Evolutionary conservation across 2,888 invertebrate genomes (phyloP), one percentile per base, ranked within the genome.

Genomic region (Leptopilina syphax): DNA sequence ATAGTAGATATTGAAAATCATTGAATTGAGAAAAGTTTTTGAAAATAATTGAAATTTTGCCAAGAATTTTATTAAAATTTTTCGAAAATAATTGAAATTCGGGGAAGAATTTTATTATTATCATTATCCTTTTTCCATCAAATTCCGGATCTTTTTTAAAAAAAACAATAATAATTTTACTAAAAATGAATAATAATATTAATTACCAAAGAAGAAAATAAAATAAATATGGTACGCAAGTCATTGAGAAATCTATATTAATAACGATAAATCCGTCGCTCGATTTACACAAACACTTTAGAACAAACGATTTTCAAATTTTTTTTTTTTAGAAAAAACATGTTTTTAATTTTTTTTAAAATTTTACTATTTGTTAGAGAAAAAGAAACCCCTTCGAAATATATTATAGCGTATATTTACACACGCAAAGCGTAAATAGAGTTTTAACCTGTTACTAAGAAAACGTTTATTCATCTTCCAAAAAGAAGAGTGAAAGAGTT

Each of bases 391-490:
- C 60, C n/a, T 12, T 12, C 57, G 57, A 60, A 18, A 60, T n/a
- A 18, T 60, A 60, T 57, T 57, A 57, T n/a, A 60, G 18, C 63
- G 6, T 7, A 63, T 63, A 24, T 63, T 63, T 63, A 54, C 24
- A n/a, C 27, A 70, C 54, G 70, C 70, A 4, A 54, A 34, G 70
- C 70, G 70, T 70, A 12, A n/a, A 65, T 24, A 67, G 44, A 54
- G 27, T 24, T 34, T 34, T 24, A 47, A 47, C 54, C 54, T 70
- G 70, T 54, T 70, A 70, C 41, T 41, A 9, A 47, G 54, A 70
- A 9, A 54, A 70, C 50, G 27, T 54, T 63, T 70, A 27, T 54
- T 70, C 34, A 54, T 8, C 54, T 24, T 54, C 34, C 34, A 34
- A 34, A 3, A 4, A 34, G 34, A 34, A 34, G 3, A 34, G 34